phyloP scores from a whole-genome alignment of 2,888 invertebrate species.

The Hirtodrosophila alboralis region DNA sequence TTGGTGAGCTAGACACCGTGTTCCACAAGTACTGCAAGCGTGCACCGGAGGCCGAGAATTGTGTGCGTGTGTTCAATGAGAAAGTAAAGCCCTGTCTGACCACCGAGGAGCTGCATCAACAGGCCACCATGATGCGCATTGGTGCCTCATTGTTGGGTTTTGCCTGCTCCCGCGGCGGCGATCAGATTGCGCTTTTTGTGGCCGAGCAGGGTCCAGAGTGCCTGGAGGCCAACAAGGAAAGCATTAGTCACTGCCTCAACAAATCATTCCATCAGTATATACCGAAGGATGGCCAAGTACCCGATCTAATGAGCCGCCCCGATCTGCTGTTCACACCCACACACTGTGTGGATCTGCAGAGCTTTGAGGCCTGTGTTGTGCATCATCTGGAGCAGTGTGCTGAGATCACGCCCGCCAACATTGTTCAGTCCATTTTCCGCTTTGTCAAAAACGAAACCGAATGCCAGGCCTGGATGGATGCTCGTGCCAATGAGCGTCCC shows the following conservation, averaged over 20 bases:
- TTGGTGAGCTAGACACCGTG: slow-evolving; percentile 88
- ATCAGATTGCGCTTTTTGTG: slow-evolving; percentile 92
- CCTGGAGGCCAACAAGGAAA: slow-evolving; percentile 86
- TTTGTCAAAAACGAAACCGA: slow-evolving; percentile 89
- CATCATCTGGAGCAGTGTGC: slow-evolving; percentile 86
- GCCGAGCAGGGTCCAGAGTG: slow-evolving; percentile 93
- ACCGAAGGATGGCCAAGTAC: slow-evolving; percentile 82
- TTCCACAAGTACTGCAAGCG: slow-evolving; percentile 91
- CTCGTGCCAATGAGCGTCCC: slow-evolving; percentile 64
- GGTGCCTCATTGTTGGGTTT: slow-evolving; percentile 89
- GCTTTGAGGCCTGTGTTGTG: slow-evolving; percentile 81
- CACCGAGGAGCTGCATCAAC: slow-evolving; percentile 86
- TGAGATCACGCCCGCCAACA: slow-evolving; percentile 91
- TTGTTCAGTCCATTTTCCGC: slow-evolving; percentile 90
- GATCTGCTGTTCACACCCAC: slow-evolving; percentile 86
- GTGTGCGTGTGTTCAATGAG: slow-evolving; percentile 86
- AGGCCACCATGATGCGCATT: slow-evolving; percentile 87
- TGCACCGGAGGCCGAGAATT: slow-evolving; percentile 81
- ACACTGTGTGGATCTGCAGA: slow-evolving; percentile 81
- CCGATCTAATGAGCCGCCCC: slow-evolving; percentile 84
- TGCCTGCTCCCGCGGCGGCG: slow-evolving; percentile 91
- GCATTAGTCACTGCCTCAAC: slow-evolving; percentile 87
- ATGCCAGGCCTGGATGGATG: slow-evolving; percentile 84
- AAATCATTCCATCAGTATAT: slow-evolving; percentile 86
- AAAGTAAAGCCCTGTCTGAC: slow-evolving; percentile 88